These are phyloP conservation scores for Orthosia gracilis DNA, from an alignment of 2,888 invertebrate species.

Conservation along the genomic window DNA sequence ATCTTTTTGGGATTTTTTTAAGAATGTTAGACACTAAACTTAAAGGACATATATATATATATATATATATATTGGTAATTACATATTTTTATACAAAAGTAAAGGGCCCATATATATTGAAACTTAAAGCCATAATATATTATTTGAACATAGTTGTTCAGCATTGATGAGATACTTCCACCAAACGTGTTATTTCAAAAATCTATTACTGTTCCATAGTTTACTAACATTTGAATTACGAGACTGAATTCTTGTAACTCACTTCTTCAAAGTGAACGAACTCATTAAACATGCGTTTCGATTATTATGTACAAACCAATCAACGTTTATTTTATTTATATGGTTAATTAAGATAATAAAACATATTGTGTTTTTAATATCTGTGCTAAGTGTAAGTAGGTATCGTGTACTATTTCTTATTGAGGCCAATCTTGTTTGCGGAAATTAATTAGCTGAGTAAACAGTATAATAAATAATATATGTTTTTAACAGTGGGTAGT, in stretches of 20 bases:
- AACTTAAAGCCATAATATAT: too few species aligned
- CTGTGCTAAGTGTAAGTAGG: neutral
- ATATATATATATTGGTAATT: too few species aligned
- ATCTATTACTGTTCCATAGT: neutral
- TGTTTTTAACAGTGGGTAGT: neutral
- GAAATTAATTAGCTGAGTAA: constrained; percentile 22
- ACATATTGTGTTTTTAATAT: constrained; percentile 33
- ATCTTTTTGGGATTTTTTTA: neutral
- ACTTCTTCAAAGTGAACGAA: constrained; percentile 69
- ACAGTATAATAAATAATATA: constrained; percentile 8
- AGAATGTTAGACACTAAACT: neutral
- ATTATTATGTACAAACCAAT: constrained; percentile 33
- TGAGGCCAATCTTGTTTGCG: constrained; percentile 2
- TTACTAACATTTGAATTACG: constrained; percentile 22
- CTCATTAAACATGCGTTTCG: constrained; percentile 61
- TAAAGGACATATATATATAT: too few species aligned
- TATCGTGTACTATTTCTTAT: neutral
- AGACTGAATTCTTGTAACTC: constrained; percentile 32
- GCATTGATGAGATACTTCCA: neutral
- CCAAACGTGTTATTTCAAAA: neutral
- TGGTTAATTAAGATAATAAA: constrained; percentile 48
- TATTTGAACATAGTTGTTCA: neutral
- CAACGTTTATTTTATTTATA: constrained; percentile 30
- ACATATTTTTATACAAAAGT: too few species aligned
- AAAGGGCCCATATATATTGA: neutral